Evolutionary conservation across 2,797 vertebrate species (phyloP).

Genomic region (Syngnathus rostellatus): DNA sequence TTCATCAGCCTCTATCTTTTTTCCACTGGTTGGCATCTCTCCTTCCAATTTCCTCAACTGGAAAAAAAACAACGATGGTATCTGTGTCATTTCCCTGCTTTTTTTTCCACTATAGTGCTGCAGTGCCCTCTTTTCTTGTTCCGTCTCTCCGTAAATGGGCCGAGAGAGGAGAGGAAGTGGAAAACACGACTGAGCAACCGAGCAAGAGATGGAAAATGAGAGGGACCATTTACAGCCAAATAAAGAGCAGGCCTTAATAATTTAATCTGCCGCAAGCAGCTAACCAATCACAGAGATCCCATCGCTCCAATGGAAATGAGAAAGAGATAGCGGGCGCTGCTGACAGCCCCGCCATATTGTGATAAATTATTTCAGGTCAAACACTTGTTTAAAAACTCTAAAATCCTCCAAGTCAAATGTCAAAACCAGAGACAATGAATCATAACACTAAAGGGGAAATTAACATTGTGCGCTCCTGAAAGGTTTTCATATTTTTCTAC

Average conservation of each 20-base stretch:
- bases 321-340: slow-evolving; percentile 13
- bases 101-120: slow-evolving; percentile 24
- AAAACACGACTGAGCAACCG: slow-evolving; percentile 20
- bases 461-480: background rate
- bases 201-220: slow-evolving; percentile 13
- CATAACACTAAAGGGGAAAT: slow-evolving; percentile 8
- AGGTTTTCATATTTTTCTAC: background rate
- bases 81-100: background rate
- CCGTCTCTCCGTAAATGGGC: slow-evolving; percentile 36
- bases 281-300: slow-evolving; percentile 49
- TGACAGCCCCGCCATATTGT: slow-evolving; percentile 19
- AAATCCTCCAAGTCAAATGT: slow-evolving; percentile 21
- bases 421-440: slow-evolving; percentile 11
- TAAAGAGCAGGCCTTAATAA: slow-evolving; percentile 63
- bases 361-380: slow-evolving; percentile 38
- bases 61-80: background rate
- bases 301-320: slow-evolving; percentile 32
- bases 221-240: slow-evolving; percentile 48
- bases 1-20: slow-evolving; percentile 27
- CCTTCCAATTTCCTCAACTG: slow-evolving; percentile 23
- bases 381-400: slow-evolving; percentile 22
- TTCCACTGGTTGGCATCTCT: slow-evolving; percentile 17
- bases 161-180: slow-evolving; percentile 34
- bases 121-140: slow-evolving; percentile 21
- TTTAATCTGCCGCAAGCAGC: slow-evolving; percentile 57